A percentile compares a stretch with the other conserved stretches of the same genome.
These are phyloP conservation scores for Andrena bicolor DNA, from an alignment of 2,888 invertebrate species.

Conservation along the genomic window DNA sequence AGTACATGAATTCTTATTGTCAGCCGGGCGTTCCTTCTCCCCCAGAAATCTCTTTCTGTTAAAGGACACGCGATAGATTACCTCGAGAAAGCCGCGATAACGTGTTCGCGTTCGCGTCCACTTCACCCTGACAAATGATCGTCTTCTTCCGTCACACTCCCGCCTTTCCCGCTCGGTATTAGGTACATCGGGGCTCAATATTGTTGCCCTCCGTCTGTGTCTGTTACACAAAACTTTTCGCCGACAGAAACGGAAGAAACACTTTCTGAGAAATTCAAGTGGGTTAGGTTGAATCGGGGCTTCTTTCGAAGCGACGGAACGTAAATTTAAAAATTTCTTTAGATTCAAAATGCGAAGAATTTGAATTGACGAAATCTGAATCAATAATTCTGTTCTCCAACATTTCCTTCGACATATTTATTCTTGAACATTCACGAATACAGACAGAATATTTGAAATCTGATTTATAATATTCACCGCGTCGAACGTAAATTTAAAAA, in stretches of 20 bases:
- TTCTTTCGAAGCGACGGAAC: neutral
- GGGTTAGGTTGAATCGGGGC: neutral
- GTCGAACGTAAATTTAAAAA: no score
- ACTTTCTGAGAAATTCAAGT: neutral
- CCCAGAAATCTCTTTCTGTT: slow-evolving; percentile 65
- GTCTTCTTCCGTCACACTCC: slow-evolving; percentile 57
- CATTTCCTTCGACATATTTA: no score
- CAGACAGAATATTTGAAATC: no score
- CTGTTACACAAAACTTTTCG: slow-evolving; percentile 28
- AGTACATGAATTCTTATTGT: slow-evolving; percentile 36
- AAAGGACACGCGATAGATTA: slow-evolving; percentile 76
- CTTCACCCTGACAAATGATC: slow-evolving; percentile 79
- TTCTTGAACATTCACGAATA: no score
- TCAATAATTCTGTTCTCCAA: no score
- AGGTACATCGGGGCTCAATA: slow-evolving; percentile 46
- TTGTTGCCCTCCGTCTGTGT: slow-evolving; percentile 38
- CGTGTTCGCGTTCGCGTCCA: slow-evolving; percentile 78
- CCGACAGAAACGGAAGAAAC: neutral
- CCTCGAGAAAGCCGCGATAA: slow-evolving; percentile 74
- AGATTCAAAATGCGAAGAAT: no score
- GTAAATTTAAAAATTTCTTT: no score
- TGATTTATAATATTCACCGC: no score
- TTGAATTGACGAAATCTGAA: no score
- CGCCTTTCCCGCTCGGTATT: slow-evolving; percentile 23
- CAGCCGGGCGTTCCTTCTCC: slow-evolving; percentile 15